phyloP scores from a whole-genome alignment of 1,140 invertebrate genomes.

The Diachasma alloeum region DNA sequence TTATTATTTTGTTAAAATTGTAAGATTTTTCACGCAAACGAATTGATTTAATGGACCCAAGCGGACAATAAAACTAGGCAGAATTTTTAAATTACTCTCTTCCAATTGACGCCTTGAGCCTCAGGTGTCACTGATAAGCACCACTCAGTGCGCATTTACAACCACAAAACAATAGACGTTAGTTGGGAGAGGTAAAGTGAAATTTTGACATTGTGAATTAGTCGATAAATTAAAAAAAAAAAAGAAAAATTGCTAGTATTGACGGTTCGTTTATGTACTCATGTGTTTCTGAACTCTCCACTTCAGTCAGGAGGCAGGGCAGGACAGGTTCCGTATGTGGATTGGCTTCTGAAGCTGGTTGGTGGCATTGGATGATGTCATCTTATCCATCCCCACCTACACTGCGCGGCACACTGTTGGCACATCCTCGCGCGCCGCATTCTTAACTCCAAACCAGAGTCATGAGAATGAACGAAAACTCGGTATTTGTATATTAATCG shows the following conservation, averaged over 20 bases:
- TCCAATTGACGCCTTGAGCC: neutral
- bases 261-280: constrained; percentile 63
- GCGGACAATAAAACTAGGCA: neutral
- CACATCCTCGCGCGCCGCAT: constrained; percentile 66
- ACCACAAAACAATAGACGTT: constrained; percentile 38
- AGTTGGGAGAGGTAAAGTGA: constrained; percentile 41
- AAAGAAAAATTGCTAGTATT: constrained; percentile 50
- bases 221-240: constrained; percentile 38
- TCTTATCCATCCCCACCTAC: constrained; percentile 65
- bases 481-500: constrained; percentile 67
- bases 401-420: constrained; percentile 63
- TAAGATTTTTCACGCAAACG: constrained; percentile 40
- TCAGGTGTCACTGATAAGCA: no score
- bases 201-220: constrained; percentile 32
- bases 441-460: constrained; percentile 67
- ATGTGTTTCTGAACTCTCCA: constrained; percentile 66
- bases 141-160: neutral
- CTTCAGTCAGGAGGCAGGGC: constrained; percentile 66
- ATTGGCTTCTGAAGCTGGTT: constrained; percentile 64
- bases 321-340: constrained; percentile 65
- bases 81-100: constrained; percentile 2
- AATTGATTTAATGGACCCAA: neutral
- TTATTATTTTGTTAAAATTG: constrained; percentile 64
- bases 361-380: constrained; percentile 63
- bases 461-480: constrained; percentile 65